Conservation (phyloP, 92 coral and sea anemone species). For the Ricordea florida region DNA sequence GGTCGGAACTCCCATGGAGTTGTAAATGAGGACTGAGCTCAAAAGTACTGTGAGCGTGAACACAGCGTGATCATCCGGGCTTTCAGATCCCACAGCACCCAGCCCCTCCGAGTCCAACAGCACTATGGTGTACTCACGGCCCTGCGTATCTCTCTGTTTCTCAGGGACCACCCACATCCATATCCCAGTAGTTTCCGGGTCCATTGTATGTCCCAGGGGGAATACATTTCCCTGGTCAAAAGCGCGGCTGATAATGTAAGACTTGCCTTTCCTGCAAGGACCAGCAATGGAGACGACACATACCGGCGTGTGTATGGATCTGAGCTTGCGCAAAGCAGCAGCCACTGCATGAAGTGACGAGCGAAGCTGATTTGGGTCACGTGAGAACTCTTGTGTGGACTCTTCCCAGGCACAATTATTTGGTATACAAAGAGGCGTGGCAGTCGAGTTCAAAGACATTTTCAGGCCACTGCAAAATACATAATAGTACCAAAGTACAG, state of each 20-base stretch:
- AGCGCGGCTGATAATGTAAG: slow-evolving; percentile 64
- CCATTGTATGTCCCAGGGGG: slow-evolving; percentile 75
- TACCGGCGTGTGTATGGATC: slow-evolving; percentile 57
- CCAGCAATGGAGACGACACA: slow-evolving; percentile 82
- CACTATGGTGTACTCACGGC: slow-evolving; percentile 70
- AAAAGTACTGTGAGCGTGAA: slow-evolving; percentile 72
- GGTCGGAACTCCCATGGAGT: slow-evolving; percentile 71
- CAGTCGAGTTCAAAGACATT: slow-evolving; percentile 12
- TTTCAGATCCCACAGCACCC: slow-evolving; percentile 54
- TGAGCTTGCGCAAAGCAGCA: slow-evolving; percentile 54
- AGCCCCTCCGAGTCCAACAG: slow-evolving; percentile 86
- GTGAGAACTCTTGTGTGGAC: slow-evolving; percentile 34
- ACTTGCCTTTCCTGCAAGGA: slow-evolving; percentile 81
- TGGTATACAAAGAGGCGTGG: slow-evolving; percentile 72
- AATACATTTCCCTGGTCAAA: slow-evolving; percentile 78
- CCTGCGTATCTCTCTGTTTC: slow-evolving; percentile 39
- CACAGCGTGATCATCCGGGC: slow-evolving; percentile 58
- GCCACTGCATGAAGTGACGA: slow-evolving; percentile 49
- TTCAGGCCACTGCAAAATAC: no score
- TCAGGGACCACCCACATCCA: slow-evolving; percentile 80
- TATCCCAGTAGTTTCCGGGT: slow-evolving; percentile 82
- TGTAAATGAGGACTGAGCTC: slow-evolving; percentile 76
- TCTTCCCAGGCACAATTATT: slow-evolving; percentile 70
- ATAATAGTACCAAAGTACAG: no score
- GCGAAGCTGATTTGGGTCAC: slow-evolving; percentile 24